Evolutionary conservation across 2,113 vertebrate species (phyloP), one percentile per base, ranked within the genome.

Genomic region (Istiophorus platypterus): DNA sequence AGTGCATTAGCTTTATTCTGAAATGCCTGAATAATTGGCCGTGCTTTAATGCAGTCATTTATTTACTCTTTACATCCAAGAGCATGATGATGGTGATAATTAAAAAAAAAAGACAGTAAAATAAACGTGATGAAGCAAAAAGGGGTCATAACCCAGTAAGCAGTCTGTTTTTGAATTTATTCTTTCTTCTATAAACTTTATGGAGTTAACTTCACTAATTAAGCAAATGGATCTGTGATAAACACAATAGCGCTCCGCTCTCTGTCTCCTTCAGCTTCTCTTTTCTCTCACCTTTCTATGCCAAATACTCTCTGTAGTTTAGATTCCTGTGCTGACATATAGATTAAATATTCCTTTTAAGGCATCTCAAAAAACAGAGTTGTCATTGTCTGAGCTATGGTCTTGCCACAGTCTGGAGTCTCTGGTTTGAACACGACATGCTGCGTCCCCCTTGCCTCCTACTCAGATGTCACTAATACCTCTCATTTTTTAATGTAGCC

Each of bases 181-280:
- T 62, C n/a, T 24, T 42, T 52, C 88, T 72, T 79, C 78, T 80
- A 70, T 85, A 72, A 88, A 89, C 59, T 83, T 80, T 78, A 70
- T 76, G 12, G 54, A 82, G 56, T 82, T 71, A 84, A 81, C 76
- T 76, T 73, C 5, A 61, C 39, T 68, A 88, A 91, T 92, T 90
- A 86, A 84, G 79, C 51, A 86, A 88, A 81, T 91, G 81, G 81
- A 77, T 80, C 65, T 37, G 49, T 80, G 72, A 90, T 66, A 54
- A 89, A 84, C 66, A 82, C 83, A 20, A 47, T 67, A 15, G n/a
- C 69, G 7, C 63, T 14, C 20, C 41, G n/a, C 8, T 31, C 8
- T 31, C 39, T 49, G 7, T 45, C 39, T 79, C 37, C 34, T 66
- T 52, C 5, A 20, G 52, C 37, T 62, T 70, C 18, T 81, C 65